These are phyloP conservation scores for Smithornis capensis DNA, from an alignment of 2,113 vertebrate species.

Conservation along the genomic window DNA sequence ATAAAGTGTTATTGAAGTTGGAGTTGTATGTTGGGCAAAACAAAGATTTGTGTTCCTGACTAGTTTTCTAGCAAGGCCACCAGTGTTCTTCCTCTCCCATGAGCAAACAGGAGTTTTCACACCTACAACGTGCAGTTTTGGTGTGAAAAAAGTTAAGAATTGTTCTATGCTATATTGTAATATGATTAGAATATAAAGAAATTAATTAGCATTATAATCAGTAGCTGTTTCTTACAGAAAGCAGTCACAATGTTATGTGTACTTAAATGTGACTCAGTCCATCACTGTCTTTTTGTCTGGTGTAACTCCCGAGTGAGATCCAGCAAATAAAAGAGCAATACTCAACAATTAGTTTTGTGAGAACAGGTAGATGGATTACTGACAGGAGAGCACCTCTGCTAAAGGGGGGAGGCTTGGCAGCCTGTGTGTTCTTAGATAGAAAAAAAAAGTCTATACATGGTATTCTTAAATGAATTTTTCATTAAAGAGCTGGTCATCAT, in stretches of 20 bases:
- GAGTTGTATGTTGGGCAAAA: background rate
- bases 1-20: background rate
- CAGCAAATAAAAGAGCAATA: background rate
- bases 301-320: background rate
- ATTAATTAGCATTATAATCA: background rate
- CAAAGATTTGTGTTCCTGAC: background rate
- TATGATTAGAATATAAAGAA: background rate
- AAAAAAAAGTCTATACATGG: background rate
- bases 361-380: background rate
- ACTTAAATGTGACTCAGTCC: background rate
- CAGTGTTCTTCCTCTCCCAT: background rate
- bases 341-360: background rate
- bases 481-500: background rate
- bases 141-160: background rate
- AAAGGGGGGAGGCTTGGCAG: background rate
- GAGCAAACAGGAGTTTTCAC: background rate
- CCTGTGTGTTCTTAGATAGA: background rate
- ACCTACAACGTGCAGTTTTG: background rate
- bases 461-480: background rate
- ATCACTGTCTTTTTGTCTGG: background rate
- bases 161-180: background rate
- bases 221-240: background rate
- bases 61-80: background rate
- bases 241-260: background rate
- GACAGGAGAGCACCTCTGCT: background rate